Conservation (phyloP, 2,797 vertebrate genomes). For the Cyprinella venusta region DNA sequence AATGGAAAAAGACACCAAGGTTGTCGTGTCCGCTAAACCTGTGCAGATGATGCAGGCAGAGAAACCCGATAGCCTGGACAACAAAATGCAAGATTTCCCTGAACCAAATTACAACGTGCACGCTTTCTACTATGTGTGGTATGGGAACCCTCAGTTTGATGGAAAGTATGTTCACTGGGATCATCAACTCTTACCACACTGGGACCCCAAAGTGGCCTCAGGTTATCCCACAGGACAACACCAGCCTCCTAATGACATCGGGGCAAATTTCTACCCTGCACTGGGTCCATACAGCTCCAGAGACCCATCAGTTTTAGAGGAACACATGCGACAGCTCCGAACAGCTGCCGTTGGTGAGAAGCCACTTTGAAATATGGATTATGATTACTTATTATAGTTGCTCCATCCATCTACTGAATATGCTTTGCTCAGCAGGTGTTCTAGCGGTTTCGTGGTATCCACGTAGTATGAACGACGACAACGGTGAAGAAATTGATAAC, state of each 20-base stretch:
- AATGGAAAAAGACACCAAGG: slow-evolving; percentile 58
- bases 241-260: slow-evolving; percentile 91
- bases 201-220: slow-evolving; percentile 90
- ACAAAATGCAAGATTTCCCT: slow-evolving; percentile 75
- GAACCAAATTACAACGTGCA: slow-evolving; percentile 93
- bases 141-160: slow-evolving; percentile 90
- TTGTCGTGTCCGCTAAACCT: slow-evolving; percentile 61
- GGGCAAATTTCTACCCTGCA: slow-evolving; percentile 93
- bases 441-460: slow-evolving; percentile 96
- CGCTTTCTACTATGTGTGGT: slow-evolving; percentile 95
- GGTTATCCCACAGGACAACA: slow-evolving; percentile 88
- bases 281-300: slow-evolving; percentile 94
- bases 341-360: slow-evolving; percentile 90
- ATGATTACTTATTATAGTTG: background rate
- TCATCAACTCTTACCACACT: slow-evolving; percentile 89
- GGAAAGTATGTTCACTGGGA: slow-evolving; percentile 97
- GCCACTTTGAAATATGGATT: background rate
- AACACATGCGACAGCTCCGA: slow-evolving; percentile 93
- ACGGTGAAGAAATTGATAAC: slow-evolving; percentile 85
- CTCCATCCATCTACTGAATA: background rate
- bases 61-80: slow-evolving; percentile 65
- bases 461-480: slow-evolving; percentile 85
- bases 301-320: slow-evolving; percentile 88
- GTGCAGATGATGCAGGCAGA: slow-evolving; percentile 52
- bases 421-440: slow-evolving; percentile 85